Percentiles rank a stretch among this genome's conserved stretches.
These are phyloP conservation scores for Drosophila funebris DNA, from an alignment of 1,140 invertebrate genomes.

Conservation along the genomic window DNA sequence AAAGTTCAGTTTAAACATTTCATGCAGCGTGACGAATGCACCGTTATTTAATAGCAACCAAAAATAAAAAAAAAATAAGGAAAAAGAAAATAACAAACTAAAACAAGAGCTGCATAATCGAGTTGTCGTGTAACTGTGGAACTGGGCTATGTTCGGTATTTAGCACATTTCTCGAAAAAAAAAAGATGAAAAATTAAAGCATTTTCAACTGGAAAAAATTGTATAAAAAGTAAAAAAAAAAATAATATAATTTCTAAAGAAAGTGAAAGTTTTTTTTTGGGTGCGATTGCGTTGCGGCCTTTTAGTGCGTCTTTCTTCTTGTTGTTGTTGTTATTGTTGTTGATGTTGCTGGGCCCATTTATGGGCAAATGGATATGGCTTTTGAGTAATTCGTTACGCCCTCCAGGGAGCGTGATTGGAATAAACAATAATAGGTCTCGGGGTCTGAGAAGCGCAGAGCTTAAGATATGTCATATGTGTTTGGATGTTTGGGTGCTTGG, in stretches of 20 bases:
- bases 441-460: not conserved
- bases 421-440: constrained; percentile 11
- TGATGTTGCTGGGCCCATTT: not conserved
- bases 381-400: constrained; percentile 14
- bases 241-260: constrained; percentile 71
- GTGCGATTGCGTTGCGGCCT: constrained; percentile 17
- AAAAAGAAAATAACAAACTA: constrained; percentile 20
- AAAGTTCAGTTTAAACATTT: constrained; percentile 55
- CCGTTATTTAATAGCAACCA: constrained; percentile 69
- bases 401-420: not conserved
- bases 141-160: constrained; percentile 47
- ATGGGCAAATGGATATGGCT: constrained; percentile 8
- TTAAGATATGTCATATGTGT: constrained; percentile 1
- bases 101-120: constrained; percentile 47
- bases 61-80: constrained; percentile 21
- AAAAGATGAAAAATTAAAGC: constrained; percentile 33
- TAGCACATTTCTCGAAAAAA: constrained; percentile 63
- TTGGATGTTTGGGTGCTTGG: no score
- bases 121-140: constrained; percentile 9
- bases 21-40: constrained; percentile 69
- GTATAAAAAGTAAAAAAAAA: constrained; percentile 43
- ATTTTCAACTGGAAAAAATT: constrained; percentile 30
- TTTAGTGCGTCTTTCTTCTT: constrained; percentile 1
- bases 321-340: constrained; percentile 3
- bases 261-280: constrained; percentile 71